Base-by-base conservation (phyloP, 2,113 vertebrate species). In the Coptodon rendalli region DNA sequence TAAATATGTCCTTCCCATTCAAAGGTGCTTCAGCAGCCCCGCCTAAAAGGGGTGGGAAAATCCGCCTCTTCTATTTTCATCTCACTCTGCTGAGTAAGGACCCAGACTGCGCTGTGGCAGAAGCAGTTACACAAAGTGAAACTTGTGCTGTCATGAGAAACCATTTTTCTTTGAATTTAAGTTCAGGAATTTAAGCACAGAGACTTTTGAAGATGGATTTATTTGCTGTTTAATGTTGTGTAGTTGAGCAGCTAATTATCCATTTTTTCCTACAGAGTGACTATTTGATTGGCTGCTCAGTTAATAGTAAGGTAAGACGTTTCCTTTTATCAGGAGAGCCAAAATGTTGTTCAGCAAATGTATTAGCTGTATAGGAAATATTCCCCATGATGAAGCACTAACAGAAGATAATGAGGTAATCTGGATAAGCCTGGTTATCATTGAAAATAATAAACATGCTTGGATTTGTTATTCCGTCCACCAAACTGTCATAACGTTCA, bases 391-490 rank as follows among this genome's bases (percentile, higher is more conserved):
- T 17, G 5, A 22, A 38, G 11, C 9, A 13, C 38, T 85, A 85
- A 19, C 6, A 8, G 53, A 97, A 96, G n/a, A 94, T 96, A 79
- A 97, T 96, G 50, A 97, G 94, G 82, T 97, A 96, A 48, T 95
- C 95, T 10, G 96, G 96, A 78, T 96, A 97, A 0, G 94, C 96
- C 52, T 96, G 95, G 82, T 94, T 89, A 73, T 97, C 96, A 1
- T 96, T 94, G 48, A 97, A 97, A 68, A 96, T 93, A 6, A 97
- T 92, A n/a, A n/a, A n/a, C n/a, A n/a, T n/a, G n/a, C n/a, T n/a
- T n/a, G n/a, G n/a, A n/a, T n/a, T n/a, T n/a, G n/a, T n/a, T n/a
- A n/a, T n/a, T n/a, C n/a, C n/a, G n/a, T n/a, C n/a, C n/a, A n/a
- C n/a, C n/a, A n/a, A n/a, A n/a, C n/a, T n/a, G n/a, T n/a, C n/a